Evolutionary conservation across 2,797 vertebrate species (phyloP).

Genomic region (Moxostoma hubbsi): DNA sequence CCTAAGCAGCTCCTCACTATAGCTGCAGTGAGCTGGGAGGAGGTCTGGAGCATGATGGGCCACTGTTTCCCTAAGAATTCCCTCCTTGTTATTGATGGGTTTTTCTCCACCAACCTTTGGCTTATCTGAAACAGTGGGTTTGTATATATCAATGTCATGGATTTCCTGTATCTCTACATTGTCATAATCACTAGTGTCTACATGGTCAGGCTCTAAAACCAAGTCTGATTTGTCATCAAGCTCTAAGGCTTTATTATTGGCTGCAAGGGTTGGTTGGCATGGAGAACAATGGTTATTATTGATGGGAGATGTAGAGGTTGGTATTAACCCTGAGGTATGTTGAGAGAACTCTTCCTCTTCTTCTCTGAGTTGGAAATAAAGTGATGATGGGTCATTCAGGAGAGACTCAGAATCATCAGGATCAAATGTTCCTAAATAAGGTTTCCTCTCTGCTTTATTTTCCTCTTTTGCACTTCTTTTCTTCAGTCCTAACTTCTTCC

Average conservation of each 20-base stretch:
- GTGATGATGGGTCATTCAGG: slow-evolving; percentile 14
- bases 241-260: slow-evolving; percentile 51
- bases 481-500: slow-evolving; percentile 7
- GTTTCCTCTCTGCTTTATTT: slow-evolving; percentile 45
- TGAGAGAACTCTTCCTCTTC: slow-evolving; percentile 51
- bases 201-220: slow-evolving; percentile 29
- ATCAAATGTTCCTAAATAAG: neutral
- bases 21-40: slow-evolving; percentile 75
- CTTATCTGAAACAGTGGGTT: slow-evolving; percentile 1
- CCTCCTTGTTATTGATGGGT: slow-evolving; percentile 30
- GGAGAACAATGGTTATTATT: slow-evolving; percentile 54
- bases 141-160: neutral
- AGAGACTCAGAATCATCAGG: slow-evolving; percentile 27
- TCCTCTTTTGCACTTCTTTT: slow-evolving; percentile 66
- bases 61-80: slow-evolving; percentile 63
- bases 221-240: slow-evolving; percentile 41
- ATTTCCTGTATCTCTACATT: slow-evolving; percentile 17
- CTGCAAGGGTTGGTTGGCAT: slow-evolving; percentile 66
- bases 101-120: slow-evolving; percentile 10
- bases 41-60: slow-evolving; percentile 76
- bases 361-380: slow-evolving; percentile 66
- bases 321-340: slow-evolving; percentile 60
- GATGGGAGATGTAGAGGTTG: slow-evolving; percentile 19
- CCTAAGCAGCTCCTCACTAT: slow-evolving; percentile 68
- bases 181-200: slow-evolving; percentile 45